A percentile compares a stretch with the other conserved stretches of the same genome.
These are phyloP conservation scores for Drosophila saltans DNA, from an alignment of 1,140 invertebrate species.

Conservation along the genomic window DNA sequence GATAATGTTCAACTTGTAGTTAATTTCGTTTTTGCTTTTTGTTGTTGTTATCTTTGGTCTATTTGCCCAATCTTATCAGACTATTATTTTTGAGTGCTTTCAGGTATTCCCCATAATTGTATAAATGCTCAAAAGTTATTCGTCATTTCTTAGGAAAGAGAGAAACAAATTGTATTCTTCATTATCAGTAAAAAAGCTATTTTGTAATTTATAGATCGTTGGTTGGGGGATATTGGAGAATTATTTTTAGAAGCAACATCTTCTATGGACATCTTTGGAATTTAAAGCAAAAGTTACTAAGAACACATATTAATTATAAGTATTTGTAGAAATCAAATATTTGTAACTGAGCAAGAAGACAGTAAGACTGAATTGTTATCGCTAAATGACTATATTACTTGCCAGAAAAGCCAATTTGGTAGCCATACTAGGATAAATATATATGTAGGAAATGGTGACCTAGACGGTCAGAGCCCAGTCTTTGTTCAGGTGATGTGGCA, in stretches of 20 bases:
- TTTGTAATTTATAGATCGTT: not conserved
- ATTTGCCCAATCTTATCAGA: not conserved
- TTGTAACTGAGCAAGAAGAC: no score
- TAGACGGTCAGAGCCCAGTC: no score
- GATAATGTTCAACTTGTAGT: not conserved
- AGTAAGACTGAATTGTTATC: no score
- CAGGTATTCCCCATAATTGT: constrained; percentile 2
- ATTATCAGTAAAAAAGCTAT: no score
- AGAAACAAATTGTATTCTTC: not conserved
- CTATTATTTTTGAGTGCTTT: not conserved
- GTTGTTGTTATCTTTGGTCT: not conserved
- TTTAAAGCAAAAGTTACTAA: not conserved
- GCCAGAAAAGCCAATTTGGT: no score
- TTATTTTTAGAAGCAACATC: not conserved
- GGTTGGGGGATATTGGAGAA: not conserved
- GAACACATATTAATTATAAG: not conserved
- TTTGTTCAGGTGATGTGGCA: no score
- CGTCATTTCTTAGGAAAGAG: not conserved
- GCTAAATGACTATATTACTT: no score
- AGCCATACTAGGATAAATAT: no score
- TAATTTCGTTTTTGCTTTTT: not conserved
- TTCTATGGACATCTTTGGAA: not conserved
- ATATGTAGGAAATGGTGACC: no score
- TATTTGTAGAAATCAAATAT: not conserved
- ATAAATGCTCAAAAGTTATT: not conserved